These are phyloP conservation scores for Oxyscelio sp. DNA, from an alignment of 2,888 invertebrate genomes.

Conservation along the genomic window DNA sequence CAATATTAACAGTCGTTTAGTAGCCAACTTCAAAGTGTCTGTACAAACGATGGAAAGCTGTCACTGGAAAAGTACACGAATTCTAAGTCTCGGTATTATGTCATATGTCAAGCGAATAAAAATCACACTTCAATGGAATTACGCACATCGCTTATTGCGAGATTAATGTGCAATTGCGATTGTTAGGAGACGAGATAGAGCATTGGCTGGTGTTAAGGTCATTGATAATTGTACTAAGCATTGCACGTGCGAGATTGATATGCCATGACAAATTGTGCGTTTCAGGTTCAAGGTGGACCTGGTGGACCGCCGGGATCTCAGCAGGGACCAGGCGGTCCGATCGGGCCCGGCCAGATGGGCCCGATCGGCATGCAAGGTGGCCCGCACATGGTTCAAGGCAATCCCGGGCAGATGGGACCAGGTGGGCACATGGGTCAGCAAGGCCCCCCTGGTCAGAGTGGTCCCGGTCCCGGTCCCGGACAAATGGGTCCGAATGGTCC, in stretches of 20 bases:
- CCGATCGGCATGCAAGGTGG: constrained; percentile 65
- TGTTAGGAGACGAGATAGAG: constrained; percentile 16
- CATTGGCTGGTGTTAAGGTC: constrained; percentile 18
- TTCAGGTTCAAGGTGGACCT: constrained; percentile 82
- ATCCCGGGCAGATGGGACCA: constrained; percentile 81
- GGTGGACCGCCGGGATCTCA: constrained; percentile 84
- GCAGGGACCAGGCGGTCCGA: constrained; percentile 80
- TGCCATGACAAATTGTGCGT: constrained; percentile 29
- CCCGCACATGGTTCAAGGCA: constrained; percentile 78
- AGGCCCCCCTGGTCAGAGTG: constrained; percentile 78
- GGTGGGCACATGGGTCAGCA: constrained; percentile 65
- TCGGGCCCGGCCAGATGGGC: constrained; percentile 78
- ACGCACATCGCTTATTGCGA: constrained; percentile 25
- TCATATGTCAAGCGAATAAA: constrained; percentile 33
- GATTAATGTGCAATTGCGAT: constrained; percentile 36
- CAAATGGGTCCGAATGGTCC: constrained; percentile 87
- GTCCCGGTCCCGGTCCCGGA: constrained; percentile 72
- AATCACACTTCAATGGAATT: constrained; percentile 27
- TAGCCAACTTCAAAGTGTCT: neutral
- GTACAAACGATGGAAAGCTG: constrained; percentile 12
- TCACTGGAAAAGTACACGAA: constrained; percentile 50
- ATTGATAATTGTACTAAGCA: constrained; percentile 9
- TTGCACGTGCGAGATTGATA: neutral
- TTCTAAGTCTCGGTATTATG: constrained; percentile 13
- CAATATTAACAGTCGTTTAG: constrained; percentile 1